Evolutionary conservation across 2,113 vertebrate species (phyloP), one percentile per base, ranked within the genome.

Genomic region (Eurystomus gularis): DNA sequence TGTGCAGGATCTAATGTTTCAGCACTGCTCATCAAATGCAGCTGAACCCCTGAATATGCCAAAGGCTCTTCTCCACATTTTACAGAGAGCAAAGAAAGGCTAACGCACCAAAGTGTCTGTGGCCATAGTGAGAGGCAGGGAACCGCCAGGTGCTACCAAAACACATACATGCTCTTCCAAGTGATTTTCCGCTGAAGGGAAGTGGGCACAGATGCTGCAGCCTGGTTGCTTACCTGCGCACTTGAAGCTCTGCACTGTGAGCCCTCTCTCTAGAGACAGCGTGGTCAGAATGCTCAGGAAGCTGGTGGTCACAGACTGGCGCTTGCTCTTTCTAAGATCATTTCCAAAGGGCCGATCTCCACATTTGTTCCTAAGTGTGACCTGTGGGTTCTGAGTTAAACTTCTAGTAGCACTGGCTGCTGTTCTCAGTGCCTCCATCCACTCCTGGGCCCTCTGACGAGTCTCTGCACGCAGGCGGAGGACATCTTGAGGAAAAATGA

Each of bases 281-380:
- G 99, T 99, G 39, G 99, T 99, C 93, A 99, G 98, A 88, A 99
- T 99, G 97, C 99, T 99, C 90, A 99, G 98, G 97, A 99, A 99
- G 95, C 99, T 99, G 90, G 98, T 99, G 95, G 99, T 99, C 96
- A 99, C 99, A 0, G 99, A 99, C 97, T 99, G 99, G 2, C 99
- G 98, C 83, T 99, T 99, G 91, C 90, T 98, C 96, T 98, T 98
- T 49, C 95, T 94, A 9, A 97, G 92, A 5, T 98, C 97, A 0
- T 62, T 97, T 68, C 96, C 89, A 17, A 96, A 95, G 72, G 97
- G 95, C 21, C 97, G 93, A 28, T 98, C 98, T 81, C 96, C 97
- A 18, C 98, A 95, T 95, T 98, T 99, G 77, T 52, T 98, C 88
- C 99, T 98, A 71, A 99, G 93, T 1, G 98, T 98, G 84, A 99